These are phyloP conservation scores for Acleris emargana DNA, from an alignment of 2,888 invertebrate genomes.

Conservation along the genomic window DNA sequence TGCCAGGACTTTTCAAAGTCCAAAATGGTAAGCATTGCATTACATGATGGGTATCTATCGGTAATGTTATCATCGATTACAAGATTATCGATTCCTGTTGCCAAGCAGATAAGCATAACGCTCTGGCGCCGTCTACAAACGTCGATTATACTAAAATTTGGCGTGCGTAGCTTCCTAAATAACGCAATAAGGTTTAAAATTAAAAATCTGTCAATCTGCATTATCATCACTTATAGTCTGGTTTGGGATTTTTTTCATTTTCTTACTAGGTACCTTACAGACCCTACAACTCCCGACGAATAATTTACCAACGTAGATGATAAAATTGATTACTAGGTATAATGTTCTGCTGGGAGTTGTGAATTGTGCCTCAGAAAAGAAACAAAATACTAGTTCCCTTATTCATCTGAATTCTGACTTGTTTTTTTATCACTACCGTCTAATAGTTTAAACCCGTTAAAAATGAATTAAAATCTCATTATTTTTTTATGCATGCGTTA, in stretches of 20 bases:
- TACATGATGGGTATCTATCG: background rate
- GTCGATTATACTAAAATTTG: constrained; percentile 2
- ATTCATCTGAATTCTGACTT: background rate
- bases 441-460: background rate
- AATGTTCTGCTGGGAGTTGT: no score
- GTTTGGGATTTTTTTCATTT: background rate
- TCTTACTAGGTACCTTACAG: no score
- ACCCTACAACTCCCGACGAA: no score
- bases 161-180: background rate
- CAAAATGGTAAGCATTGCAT: no score
- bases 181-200: no score
- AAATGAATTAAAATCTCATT: background rate
- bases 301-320: no score
- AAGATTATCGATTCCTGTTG: constrained; percentile 36
- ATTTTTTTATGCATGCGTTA: no score
- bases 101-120: constrained; percentile 35
- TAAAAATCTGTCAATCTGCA: no score
- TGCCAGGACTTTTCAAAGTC: no score
- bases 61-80: constrained; percentile 28
- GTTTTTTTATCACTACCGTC: background rate
- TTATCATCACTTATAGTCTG: no score
- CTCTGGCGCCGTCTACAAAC: constrained; percentile 17
- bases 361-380: background rate
- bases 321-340: no score
- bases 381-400: background rate